These are phyloP conservation scores for Clanis bilineata DNA, from an alignment of 2,888 invertebrate species.

Conservation along the genomic window DNA sequence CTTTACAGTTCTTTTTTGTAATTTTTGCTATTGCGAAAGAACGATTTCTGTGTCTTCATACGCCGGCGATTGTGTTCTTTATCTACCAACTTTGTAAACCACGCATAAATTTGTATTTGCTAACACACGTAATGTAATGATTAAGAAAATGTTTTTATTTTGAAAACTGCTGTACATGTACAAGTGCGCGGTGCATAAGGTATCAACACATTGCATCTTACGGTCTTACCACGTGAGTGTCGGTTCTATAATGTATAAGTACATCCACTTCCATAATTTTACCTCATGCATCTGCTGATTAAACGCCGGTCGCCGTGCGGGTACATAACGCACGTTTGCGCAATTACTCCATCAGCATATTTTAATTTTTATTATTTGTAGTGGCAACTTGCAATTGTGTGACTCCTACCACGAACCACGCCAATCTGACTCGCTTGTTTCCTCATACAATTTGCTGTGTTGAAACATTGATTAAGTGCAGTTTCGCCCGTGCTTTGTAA, in stretches of 20 bases:
- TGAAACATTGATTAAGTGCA: slow-evolving; percentile 37
- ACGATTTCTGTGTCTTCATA: slow-evolving; percentile 3
- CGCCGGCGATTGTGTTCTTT: slow-evolving; percentile 12
- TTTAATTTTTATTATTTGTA: slow-evolving; percentile 16
- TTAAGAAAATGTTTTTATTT: not conserved
- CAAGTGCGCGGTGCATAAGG: not conserved
- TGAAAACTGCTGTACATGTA: not conserved
- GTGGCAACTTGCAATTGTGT: slow-evolving; percentile 16
- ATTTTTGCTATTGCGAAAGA: slow-evolving; percentile 19
- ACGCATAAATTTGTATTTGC: slow-evolving; percentile 9
- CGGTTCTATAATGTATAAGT: not conserved
- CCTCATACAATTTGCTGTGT: slow-evolving; percentile 36
- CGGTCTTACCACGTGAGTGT: not conserved
- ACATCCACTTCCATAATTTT: not conserved
- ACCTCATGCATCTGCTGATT: not conserved
- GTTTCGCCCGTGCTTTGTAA: slow-evolving; percentile 28
- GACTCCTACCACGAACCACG: slow-evolving; percentile 20
- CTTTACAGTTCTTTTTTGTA: slow-evolving; percentile 14
- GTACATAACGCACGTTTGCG: slow-evolving; percentile 16
- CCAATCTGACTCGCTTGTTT: slow-evolving; percentile 31
- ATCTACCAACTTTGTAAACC: slow-evolving; percentile 8
- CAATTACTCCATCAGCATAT: slow-evolving; percentile 17
- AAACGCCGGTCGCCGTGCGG: not conserved
- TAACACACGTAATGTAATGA: not conserved
- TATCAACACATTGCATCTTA: not conserved